Percentiles rank a stretch among this genome's conserved stretches.
These are phyloP conservation scores for Diabrotica virgifera DNA, from an alignment of 1,140 invertebrate genomes.

Conservation along the genomic window DNA sequence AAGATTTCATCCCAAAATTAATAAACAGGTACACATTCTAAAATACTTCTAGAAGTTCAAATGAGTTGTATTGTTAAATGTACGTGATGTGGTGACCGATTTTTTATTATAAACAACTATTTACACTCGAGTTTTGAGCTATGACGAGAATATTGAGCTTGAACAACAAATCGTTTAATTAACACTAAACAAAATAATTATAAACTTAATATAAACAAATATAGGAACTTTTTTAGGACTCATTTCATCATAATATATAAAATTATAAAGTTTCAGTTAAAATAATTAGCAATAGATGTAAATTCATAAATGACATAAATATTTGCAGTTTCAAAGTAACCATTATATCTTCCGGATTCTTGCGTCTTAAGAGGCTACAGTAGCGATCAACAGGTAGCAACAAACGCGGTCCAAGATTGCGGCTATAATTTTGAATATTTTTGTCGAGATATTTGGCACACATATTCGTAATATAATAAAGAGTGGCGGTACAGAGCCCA, in stretches of 20 bases:
- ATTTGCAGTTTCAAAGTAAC: background rate
- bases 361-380: background rate
- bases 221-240: background rate
- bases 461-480: no score
- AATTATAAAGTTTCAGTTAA: background rate
- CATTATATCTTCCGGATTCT: background rate
- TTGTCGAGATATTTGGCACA: no score
- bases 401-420: no score
- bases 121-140: constrained; percentile 29
- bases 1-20: constrained; percentile 12
- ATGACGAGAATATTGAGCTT: constrained; percentile 33
- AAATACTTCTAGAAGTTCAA: no score
- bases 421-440: no score
- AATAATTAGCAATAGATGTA: background rate
- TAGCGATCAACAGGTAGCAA: no score
- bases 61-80: constrained; percentile 11
- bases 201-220: background rate
- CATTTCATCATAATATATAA: no score
- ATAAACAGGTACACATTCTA: constrained; percentile 4
- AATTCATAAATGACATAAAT: background rate
- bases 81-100: constrained; percentile 25
- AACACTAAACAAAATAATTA: background rate
- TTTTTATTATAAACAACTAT: constrained; percentile 20
- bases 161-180: constrained; percentile 21
- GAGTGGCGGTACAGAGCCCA: no score